Percentiles rank a stretch among this genome's conserved stretches.
Evolutionary conservation across 1,140 invertebrate species (phyloP).

Genomic region (Drosophila nebulosa): DNA sequence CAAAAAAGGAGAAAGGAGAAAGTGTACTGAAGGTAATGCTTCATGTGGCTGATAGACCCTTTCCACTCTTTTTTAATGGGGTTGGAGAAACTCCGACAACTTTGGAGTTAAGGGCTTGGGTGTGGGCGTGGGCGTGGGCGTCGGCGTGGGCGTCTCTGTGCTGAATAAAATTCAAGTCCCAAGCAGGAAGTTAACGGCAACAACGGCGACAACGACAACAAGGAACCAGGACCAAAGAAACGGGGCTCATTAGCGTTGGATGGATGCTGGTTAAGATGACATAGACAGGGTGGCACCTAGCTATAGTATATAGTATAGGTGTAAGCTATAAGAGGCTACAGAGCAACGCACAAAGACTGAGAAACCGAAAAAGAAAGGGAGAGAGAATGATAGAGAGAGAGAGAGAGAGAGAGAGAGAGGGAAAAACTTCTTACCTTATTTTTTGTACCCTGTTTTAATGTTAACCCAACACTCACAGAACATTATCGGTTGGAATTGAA

Average conservation of each 20-base stretch:
- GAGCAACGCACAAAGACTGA: neutral
- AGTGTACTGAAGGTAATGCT: neutral
- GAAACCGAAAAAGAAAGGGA: neutral
- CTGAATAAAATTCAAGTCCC: slow-evolving; percentile 47
- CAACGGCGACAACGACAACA: slow-evolving; percentile 2
- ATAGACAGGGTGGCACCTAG: neutral
- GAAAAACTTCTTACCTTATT: neutral
- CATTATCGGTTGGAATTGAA: too few species aligned
- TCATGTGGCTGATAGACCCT: neutral
- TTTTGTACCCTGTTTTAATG: neutral
- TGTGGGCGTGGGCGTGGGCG: neutral
- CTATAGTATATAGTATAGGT: neutral
- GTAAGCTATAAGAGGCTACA: neutral
- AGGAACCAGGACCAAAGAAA: slow-evolving; percentile 32
- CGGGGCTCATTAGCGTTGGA: slow-evolving; percentile 66
- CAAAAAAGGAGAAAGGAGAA: slow-evolving; percentile 35
- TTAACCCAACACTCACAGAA: neutral
- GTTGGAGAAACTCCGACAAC: neutral
- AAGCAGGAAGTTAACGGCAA: slow-evolving; percentile 60
- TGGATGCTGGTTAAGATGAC: slow-evolving; percentile 22
- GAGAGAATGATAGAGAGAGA: neutral
- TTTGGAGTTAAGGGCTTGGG: neutral
- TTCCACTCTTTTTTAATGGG: neutral
- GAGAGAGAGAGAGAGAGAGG: neutral
- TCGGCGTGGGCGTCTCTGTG: neutral